Conservation (phyloP, 2,888 invertebrate species). For the Cephus pulcher region DNA sequence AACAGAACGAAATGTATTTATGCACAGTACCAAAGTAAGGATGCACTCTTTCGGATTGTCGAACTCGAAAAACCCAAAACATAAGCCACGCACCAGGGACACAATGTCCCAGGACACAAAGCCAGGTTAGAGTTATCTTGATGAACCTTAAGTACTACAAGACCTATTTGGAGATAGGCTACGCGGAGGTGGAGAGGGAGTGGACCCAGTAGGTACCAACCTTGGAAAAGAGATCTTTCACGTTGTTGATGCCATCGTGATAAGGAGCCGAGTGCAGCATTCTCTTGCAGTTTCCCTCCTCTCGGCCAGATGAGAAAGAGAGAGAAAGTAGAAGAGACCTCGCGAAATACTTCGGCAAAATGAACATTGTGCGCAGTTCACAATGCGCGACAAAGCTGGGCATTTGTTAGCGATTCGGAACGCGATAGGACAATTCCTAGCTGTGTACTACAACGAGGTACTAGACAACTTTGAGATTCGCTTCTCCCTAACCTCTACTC, state of each 20-base stretch:
- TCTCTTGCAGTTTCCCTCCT: conserved; percentile 36
- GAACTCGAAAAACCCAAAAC: conserved; percentile 18
- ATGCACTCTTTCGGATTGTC: conserved; percentile 7
- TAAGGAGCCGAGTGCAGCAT: conserved; percentile 38
- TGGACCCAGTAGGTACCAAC: conserved; percentile 27
- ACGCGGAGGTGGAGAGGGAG: conserved; percentile 14
- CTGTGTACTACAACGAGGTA: background rate
- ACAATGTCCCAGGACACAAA: conserved; percentile 23
- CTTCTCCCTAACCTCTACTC: background rate
- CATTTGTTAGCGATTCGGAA: conserved; percentile 43
- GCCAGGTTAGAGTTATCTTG: conserved; percentile 48
- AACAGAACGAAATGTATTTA: background rate
- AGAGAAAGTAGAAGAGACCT: conserved; percentile 9
- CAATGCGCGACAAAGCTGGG: conserved; percentile 37
- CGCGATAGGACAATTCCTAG: conserved; percentile 26
- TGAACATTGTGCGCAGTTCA: conserved; percentile 32
- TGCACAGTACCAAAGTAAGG: background rate
- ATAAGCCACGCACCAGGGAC: conserved; percentile 17
- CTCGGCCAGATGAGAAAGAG: background rate
- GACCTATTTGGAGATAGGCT: conserved; percentile 54
- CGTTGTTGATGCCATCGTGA: conserved; percentile 55
- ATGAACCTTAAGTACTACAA: conserved; percentile 60
- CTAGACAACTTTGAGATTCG: background rate
- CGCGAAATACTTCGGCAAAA: conserved; percentile 35
- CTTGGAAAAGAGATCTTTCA: conserved; percentile 54